Evolutionary conservation across 2,888 invertebrate species (phyloP).

Genomic region (Eretmocerus hayati): DNA sequence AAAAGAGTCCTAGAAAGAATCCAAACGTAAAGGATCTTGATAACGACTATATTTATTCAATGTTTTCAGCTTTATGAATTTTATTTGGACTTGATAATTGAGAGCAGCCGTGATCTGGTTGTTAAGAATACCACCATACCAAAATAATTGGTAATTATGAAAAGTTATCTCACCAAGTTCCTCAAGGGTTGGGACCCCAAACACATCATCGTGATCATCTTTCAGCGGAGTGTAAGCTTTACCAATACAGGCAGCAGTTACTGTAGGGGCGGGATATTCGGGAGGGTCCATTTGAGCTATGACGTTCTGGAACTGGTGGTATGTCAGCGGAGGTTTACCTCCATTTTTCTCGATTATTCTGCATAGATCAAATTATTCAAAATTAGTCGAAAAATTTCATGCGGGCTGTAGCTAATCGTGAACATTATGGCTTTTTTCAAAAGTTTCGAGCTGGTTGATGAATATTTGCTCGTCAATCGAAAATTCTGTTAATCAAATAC

Average conservation of each 20-base stretch:
- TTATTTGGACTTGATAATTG: background rate
- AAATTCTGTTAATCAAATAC: too few relatives aligned
- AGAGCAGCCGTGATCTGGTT: too few relatives aligned
- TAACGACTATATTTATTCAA: background rate
- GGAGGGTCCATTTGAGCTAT: constrained; percentile 73
- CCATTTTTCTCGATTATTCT: constrained; percentile 77
- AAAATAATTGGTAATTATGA: too few relatives aligned
- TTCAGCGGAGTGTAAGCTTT: constrained; percentile 62
- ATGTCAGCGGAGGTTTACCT: constrained; percentile 76
- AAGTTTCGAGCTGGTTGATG: too few relatives aligned
- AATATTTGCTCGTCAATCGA: too few relatives aligned
- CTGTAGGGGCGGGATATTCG: constrained; percentile 55
- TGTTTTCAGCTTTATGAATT: background rate
- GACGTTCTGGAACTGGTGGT: constrained; percentile 78
- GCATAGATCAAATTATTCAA: constrained; percentile 24
- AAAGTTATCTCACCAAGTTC: constrained; percentile 58
- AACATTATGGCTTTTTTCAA: too few relatives aligned
- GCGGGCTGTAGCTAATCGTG: too few relatives aligned
- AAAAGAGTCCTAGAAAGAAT: too few relatives aligned
- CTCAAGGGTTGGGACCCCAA: constrained; percentile 77
- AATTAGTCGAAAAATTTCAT: too few relatives aligned
- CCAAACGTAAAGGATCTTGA: too few relatives aligned
- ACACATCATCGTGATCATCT: constrained; percentile 74
- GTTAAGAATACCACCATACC: too few relatives aligned
- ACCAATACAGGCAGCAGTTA: constrained; percentile 53